Percentiles rank a stretch among this genome's conserved stretches.
Conservation (phyloP, 2,888 invertebrate genomes). For the Venustoraphidia nigricollis region DNA sequence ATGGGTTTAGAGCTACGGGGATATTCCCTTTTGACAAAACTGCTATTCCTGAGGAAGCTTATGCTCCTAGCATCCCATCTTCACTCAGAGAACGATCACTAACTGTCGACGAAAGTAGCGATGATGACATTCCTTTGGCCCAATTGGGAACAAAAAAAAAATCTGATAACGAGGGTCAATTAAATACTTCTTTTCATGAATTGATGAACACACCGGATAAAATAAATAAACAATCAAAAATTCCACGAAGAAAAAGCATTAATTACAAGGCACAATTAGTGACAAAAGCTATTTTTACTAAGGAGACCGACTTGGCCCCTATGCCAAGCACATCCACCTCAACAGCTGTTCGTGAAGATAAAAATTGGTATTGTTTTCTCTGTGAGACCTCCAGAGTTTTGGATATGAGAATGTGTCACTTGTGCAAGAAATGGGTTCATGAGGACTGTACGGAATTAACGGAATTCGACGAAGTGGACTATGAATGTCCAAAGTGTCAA, state of each 20-base stretch:
- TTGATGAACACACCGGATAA: conserved; percentile 5
- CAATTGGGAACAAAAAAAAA: conserved; percentile 6
- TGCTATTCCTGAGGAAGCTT: conserved; percentile 16
- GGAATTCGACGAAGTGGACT: too few species aligned
- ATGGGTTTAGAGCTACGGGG: conserved; percentile 16
- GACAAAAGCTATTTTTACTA: conserved; percentile 8
- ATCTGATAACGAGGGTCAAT: conserved; percentile 6
- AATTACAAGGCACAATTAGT: conserved; percentile 8
- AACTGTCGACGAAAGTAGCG: conserved; percentile 6
- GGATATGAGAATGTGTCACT: conserved; percentile 6
- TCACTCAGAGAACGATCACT: conserved; percentile 3
- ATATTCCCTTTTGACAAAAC: conserved; percentile 17
- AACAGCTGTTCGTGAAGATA: background rate
- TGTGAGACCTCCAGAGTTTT: conserved; percentile 5
- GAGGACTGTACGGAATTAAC: conserved; percentile 8
- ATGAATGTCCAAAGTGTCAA: too few species aligned
- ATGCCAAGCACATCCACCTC: too few species aligned
- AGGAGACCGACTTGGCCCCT: background rate
- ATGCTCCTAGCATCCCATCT: conserved; percentile 12
- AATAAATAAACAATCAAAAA: conserved; percentile 1
- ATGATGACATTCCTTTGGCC: conserved; percentile 7
- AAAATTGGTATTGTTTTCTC: conserved; percentile 7
- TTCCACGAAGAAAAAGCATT: conserved; percentile 6
- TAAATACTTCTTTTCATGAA: conserved; percentile 1
- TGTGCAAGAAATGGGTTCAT: conserved; percentile 6